Evolutionary conservation across 1,140 invertebrate genomes (phyloP).

Genomic region (Macrobrachium rosenbergii): DNA sequence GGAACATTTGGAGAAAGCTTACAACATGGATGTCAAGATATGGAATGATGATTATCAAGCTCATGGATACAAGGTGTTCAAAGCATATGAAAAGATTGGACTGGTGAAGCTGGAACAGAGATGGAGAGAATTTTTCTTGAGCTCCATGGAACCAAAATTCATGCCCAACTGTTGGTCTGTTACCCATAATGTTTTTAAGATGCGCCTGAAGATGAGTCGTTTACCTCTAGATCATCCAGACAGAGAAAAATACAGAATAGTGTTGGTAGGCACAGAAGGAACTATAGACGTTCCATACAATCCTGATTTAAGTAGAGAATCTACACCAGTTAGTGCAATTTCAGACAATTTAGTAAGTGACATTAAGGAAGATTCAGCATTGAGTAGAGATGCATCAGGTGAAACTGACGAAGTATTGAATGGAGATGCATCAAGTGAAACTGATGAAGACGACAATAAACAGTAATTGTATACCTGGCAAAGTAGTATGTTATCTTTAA

Average conservation of each 20-base stretch:
- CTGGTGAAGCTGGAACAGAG: slow-evolving; percentile 79
- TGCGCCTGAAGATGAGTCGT: slow-evolving; percentile 59
- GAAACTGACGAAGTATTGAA: too few relatives aligned
- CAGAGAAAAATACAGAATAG: slow-evolving; percentile 53
- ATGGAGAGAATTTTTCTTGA: slow-evolving; percentile 85
- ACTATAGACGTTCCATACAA: slow-evolving; percentile 50
- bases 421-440: too few relatives aligned
- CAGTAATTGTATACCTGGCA: too few relatives aligned
- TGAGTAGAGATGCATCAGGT: too few relatives aligned
- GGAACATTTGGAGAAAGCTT: slow-evolving; percentile 69
- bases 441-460: too few relatives aligned
- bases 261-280: slow-evolving; percentile 60
- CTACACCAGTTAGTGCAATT: background rate
- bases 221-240: slow-evolving; percentile 48
- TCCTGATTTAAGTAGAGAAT: slow-evolving; percentile 18
- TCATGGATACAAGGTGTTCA: slow-evolving; percentile 80
- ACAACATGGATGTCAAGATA: slow-evolving; percentile 69
- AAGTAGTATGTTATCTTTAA: too few relatives aligned
- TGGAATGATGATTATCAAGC: slow-evolving; percentile 74
- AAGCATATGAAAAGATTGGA: slow-evolving; percentile 75
- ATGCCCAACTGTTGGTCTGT: slow-evolving; percentile 84
- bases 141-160: slow-evolving; percentile 80
- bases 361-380: too few relatives aligned
- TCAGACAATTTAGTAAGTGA: too few relatives aligned
- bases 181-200: slow-evolving; percentile 74